These are phyloP conservation scores for Drosophila pruinosa DNA, from an alignment of 1,140 invertebrate genomes.

Conservation along the genomic window DNA sequence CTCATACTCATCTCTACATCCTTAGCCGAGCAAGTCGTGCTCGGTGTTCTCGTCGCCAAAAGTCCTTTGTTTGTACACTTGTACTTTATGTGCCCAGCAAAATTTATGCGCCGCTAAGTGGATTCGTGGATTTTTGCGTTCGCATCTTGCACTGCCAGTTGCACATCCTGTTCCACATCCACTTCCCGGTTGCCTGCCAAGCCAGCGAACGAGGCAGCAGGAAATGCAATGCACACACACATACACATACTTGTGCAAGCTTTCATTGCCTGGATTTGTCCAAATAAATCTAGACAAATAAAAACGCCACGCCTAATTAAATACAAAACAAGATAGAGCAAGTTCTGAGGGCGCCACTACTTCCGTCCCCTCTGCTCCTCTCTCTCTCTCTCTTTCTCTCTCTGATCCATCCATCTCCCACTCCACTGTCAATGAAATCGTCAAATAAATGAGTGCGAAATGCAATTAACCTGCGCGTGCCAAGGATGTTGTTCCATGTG, in stretches of 20 bases:
- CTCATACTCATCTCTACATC: not conserved
- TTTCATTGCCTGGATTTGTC: not conserved
- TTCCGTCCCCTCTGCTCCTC: not conserved
- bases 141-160: slow-evolving; percentile 46
- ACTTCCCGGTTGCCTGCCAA: slow-evolving; percentile 45
- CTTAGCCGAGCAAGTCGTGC: not conserved
- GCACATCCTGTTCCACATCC: slow-evolving; percentile 49
- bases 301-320: slow-evolving; percentile 48
- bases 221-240: slow-evolving; percentile 59
- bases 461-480: slow-evolving; percentile 73
- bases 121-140: slow-evolving; percentile 66
- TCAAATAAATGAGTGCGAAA: slow-evolving; percentile 57
- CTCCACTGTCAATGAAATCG: slow-evolving; percentile 10
- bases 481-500: slow-evolving; percentile 15
- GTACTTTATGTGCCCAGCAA: slow-evolving; percentile 68
- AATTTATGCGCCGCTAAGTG: slow-evolving; percentile 80
- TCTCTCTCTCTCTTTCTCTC: not conserved
- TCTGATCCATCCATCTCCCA: no score
- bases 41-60: slow-evolving; percentile 51
- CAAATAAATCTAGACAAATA: slow-evolving; percentile 36
- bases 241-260: slow-evolving; percentile 24
- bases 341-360: slow-evolving; percentile 22
- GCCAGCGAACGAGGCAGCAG: slow-evolving; percentile 20
- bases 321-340: slow-evolving; percentile 56
- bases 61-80: slow-evolving; percentile 75